Evolutionary conservation across 2,113 vertebrate species (phyloP).

Genomic region (Charina bottae): DNA sequence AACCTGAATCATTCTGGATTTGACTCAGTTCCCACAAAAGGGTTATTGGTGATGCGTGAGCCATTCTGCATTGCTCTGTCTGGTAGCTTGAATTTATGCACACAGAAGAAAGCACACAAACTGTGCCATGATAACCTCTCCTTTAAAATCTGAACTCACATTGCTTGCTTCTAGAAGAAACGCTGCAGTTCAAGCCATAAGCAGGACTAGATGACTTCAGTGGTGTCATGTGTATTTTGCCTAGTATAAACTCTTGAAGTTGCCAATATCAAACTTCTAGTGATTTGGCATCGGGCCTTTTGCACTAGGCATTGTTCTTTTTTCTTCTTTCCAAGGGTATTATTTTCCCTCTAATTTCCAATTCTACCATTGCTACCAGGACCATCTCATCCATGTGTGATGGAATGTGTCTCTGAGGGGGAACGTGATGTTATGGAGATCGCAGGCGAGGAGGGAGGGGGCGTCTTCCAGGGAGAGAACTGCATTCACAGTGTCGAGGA

Average conservation of each 20-base stretch:
- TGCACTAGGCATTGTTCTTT: background rate
- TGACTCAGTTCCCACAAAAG: constrained; percentile 49
- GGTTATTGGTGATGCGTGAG: constrained; percentile 57
- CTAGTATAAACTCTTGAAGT: background rate
- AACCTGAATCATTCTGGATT: constrained; percentile 61
- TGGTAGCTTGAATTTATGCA: constrained; percentile 42
- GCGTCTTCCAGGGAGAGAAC: too few species aligned
- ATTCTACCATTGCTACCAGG: background rate
- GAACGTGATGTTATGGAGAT: too few species aligned
- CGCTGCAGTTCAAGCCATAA: background rate
- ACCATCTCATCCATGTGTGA: background rate
- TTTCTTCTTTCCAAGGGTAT: background rate
- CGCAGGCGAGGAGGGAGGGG: too few species aligned
- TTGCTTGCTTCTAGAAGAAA: background rate
- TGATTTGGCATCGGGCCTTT: background rate
- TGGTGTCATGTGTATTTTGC: background rate
- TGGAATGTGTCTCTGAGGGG: too few species aligned
- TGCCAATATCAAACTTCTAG: rapidly evolving
- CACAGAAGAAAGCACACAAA: background rate
- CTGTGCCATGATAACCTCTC: background rate
- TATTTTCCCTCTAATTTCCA: background rate
- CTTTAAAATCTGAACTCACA: constrained; percentile 26
- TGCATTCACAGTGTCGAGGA: too few species aligned
- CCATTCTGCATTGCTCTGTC: constrained; percentile 49
- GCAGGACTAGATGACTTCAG: background rate